A percentile compares a stretch with the other conserved stretches of the same genome.
These are phyloP conservation scores for Ciconia nigra DNA, from an alignment of 2,797 vertebrate species.

Conservation along the genomic window DNA sequence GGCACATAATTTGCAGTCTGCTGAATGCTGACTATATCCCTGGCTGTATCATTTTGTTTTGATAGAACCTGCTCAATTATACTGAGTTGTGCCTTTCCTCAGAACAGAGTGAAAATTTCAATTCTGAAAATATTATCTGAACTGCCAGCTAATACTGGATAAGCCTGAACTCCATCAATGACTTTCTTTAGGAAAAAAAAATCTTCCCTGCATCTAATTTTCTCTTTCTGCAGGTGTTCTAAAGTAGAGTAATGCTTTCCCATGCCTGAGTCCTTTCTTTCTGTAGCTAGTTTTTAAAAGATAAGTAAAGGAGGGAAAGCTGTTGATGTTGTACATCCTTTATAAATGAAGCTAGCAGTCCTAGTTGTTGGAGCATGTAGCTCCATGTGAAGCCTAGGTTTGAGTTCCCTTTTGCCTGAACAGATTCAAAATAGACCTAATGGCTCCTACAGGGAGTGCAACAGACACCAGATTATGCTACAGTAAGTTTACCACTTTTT, in stretches of 20 bases:
- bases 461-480: background rate
- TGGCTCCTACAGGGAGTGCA: background rate
- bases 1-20: background rate
- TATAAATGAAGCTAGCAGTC: background rate
- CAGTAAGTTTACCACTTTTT: background rate
- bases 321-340: background rate
- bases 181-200: background rate
- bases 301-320: background rate
- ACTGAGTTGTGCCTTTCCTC: background rate
- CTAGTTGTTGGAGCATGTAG: rapidly evolving
- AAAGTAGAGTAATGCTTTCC: background rate
- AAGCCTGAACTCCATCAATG: background rate
- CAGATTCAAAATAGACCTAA: background rate
- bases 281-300: background rate
- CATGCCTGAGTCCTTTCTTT: background rate
- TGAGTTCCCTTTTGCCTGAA: background rate
- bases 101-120: background rate
- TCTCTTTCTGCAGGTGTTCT: background rate
- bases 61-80: background rate
- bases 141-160: background rate
- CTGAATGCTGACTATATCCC: background rate
- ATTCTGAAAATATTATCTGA: background rate
- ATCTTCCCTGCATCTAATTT: background rate
- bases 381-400: background rate
- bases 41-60: background rate